Base-by-base conservation (phyloP, 2,888 invertebrate species). In the Heliconius aoede region DNA sequence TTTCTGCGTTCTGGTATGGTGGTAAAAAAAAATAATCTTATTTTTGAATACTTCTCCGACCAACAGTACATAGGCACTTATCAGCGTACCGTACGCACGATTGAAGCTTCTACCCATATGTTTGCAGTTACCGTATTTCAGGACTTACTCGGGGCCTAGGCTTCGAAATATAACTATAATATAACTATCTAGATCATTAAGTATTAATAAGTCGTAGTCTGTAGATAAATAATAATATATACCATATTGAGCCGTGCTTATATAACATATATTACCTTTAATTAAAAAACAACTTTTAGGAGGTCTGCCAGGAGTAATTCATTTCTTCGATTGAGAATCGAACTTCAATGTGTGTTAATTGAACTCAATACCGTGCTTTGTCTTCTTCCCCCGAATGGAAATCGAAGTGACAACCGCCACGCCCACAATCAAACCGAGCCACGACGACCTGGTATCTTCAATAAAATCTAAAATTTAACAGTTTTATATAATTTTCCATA, bases 81-180 rank as follows among this genome's bases (percentile, higher is more conserved):
- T 86, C 86, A 85, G 84, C 84, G 85, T 82, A 86, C 83, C 84
- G 86, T 86, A 87, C 89, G 90, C 85, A 88, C 90, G 89, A 92
- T 91, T 91, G 90, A 88, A 82, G 87, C 79, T 84, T 84, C 84
- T 84, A 84, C 84, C 85, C 86, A 86, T 88, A 88, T 89, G 86
- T 89, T 87, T 86, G 84, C 83, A 73, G 85, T 82, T 79, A 81
- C 82, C 82, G 85, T 86, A 85, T 88, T 86, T 87, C 86, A 85
- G 80, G 77, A 76, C 73, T 78, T 76, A 78, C 79, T 80, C 74
- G 72, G 65, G 74, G 73, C 74, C 72, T 73, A 76, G 71, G 24
- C 71, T 67, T 36, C 15, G 4, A 72, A 55, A 61, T 55, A 40
- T 72, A 15, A 21, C 18, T 60, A 40, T 60, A 15, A 58, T 46